Percentiles rank a stretch among this genome's conserved stretches.
Conservation (phyloP, 2,888 invertebrate species). For the Priocnemis perturbator region DNA sequence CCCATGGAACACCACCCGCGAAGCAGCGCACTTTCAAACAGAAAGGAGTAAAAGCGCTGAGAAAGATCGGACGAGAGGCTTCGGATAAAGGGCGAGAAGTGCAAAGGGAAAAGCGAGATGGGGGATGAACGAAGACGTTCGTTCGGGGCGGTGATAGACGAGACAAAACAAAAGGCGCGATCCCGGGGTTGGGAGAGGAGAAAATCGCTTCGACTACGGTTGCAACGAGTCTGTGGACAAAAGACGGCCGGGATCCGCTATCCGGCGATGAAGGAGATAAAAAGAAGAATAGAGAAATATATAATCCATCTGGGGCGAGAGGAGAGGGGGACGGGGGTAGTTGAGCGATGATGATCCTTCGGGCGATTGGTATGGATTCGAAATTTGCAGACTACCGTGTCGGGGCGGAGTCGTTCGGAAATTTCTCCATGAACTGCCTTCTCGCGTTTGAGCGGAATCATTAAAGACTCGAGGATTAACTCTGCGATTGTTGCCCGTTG, state of each 20-base stretch:
- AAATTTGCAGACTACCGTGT: no score
- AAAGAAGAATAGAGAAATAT: conserved; percentile 5
- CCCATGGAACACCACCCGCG: background rate
- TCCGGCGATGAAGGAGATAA: background rate
- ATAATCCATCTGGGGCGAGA: background rate
- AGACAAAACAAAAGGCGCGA: conserved; percentile 43
- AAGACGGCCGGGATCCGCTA: no score
- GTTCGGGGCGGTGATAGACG: conserved; percentile 28
- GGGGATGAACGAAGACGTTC: conserved; percentile 34
- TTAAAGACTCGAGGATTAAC: no score
- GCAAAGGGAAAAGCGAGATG: background rate
- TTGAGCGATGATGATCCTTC: no score
- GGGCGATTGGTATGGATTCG: no score
- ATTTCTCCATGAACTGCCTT: no score
- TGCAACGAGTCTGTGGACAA: no score
- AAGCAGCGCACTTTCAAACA: background rate
- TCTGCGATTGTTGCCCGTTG: no score
- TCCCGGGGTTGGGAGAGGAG: conserved; percentile 12
- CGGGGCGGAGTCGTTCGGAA: no score
- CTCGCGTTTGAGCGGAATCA: no score
- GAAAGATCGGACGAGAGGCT: conserved; percentile 23
- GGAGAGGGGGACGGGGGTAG: no score
- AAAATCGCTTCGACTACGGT: conserved; percentile 5
- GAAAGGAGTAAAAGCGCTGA: conserved; percentile 15
- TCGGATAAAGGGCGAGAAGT: background rate